Evolutionary conservation across 2,888 invertebrate genomes (phyloP).

Genomic region (Leistus spinibarbis): DNA sequence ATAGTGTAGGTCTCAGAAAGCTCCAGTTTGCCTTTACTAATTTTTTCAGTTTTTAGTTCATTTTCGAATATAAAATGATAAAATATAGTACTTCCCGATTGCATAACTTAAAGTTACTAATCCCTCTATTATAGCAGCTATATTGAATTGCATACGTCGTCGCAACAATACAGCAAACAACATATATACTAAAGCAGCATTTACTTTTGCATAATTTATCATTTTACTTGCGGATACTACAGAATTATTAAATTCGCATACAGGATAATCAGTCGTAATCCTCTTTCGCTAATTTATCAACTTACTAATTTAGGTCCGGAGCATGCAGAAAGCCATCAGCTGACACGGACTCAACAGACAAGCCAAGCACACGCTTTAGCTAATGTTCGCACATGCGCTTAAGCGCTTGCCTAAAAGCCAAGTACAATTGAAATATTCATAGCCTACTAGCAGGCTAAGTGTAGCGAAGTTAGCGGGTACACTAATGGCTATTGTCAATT

Average conservation of each 20-base stretch:
- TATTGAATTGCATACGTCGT: no score
- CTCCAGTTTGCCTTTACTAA: no score
- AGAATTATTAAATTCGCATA: conserved; percentile 36
- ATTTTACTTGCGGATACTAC: conserved; percentile 21
- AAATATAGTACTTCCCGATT: no score
- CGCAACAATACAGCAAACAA: background rate
- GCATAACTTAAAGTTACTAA: no score
- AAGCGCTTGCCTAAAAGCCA: background rate
- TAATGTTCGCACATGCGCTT: background rate
- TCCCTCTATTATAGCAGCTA: no score
- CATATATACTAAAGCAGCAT: background rate
- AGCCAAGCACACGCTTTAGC: background rate
- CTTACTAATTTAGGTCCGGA: conserved; percentile 30
- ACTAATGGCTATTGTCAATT: background rate
- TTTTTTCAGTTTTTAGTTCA: no score
- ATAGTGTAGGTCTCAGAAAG: no score
- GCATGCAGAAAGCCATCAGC: background rate
- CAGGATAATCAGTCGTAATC: conserved; percentile 37
- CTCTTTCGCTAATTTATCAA: conserved; percentile 40
- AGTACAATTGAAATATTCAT: background rate
- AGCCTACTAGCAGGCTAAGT: background rate
- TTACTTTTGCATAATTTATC: background rate
- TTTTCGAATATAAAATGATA: no score
- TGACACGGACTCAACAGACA: background rate
- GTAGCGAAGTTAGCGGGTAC: background rate